A percentile compares a stretch with the other conserved stretches of the same genome.
Conservation (phyloP, 2,888 invertebrate genomes). For the Diaprepes abbreviatus region DNA sequence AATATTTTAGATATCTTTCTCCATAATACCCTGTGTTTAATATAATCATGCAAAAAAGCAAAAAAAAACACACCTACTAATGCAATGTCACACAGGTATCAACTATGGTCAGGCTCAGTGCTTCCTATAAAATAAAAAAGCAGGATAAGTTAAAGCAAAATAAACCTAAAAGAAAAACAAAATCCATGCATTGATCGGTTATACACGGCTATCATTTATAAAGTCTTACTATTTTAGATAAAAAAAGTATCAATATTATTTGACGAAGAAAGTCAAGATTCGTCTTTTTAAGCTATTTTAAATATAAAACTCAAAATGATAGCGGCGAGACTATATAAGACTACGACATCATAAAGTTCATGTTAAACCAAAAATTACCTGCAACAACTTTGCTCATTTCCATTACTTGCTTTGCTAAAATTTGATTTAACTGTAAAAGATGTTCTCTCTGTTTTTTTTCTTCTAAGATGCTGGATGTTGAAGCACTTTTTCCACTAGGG, state of each 20-base stretch:
- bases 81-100: constrained; percentile 53
- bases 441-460: constrained; percentile 92
- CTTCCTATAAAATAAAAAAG: constrained; percentile 64
- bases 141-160: constrained; percentile 46
- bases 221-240: no score
- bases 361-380: constrained; percentile 75
- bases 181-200: not conserved
- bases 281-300: no score
- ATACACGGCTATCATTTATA: no score
- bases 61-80: constrained; percentile 65
- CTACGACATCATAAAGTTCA: constrained; percentile 49
- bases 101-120: constrained; percentile 63
- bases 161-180: constrained; percentile 26
- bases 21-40: no score
- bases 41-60: constrained; percentile 47
- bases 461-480: constrained; percentile 71
- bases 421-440: constrained; percentile 90
- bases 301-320: no score
- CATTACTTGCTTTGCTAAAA: constrained; percentile 93
- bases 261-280: no score
- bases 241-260: no score
- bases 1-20: no score
- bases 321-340: no score
- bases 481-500: constrained; percentile 38
- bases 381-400: constrained; percentile 96